A percentile compares a stretch with the other conserved stretches of the same genome.
These are phyloP conservation scores for Lacanobia wlatinum DNA, from an alignment of 2,888 invertebrate genomes.

Conservation along the genomic window DNA sequence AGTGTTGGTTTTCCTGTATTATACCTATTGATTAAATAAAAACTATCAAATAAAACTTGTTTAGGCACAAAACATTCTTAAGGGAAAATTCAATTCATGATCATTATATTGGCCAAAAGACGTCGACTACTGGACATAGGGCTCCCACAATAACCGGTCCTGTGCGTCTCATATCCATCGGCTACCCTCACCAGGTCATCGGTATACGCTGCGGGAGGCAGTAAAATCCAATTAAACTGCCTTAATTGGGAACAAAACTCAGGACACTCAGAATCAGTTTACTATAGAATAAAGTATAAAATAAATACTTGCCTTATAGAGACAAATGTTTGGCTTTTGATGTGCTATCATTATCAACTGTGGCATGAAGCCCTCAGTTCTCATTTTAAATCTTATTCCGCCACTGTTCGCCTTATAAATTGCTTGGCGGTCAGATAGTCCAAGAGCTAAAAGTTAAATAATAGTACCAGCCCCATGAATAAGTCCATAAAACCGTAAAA, in stretches of 20 bases:
- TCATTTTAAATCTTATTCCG: slow-evolving; percentile 64
- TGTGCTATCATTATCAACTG: slow-evolving; percentile 57
- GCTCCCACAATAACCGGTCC: too few species aligned
- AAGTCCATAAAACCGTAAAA: too few species aligned
- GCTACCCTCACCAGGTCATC: too few species aligned
- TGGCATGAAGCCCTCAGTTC: slow-evolving; percentile 36
- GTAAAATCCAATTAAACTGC: neutral
- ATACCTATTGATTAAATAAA: neutral
- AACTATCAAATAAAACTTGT: neutral
- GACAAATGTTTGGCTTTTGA: slow-evolving; percentile 52
- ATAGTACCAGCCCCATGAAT: neutral
- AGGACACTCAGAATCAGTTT: neutral
- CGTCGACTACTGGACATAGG: too few species aligned
- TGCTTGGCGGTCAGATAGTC: slow-evolving; percentile 28
- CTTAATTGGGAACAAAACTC: neutral
- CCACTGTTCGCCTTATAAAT: slow-evolving; percentile 60
- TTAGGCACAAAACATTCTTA: neutral
- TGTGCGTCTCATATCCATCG: too few species aligned
- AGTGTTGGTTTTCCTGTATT: neutral
- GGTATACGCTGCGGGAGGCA: too few species aligned
- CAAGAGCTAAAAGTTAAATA: slow-evolving; percentile 41
- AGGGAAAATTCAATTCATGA: neutral
- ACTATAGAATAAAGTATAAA: neutral
- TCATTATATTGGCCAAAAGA: too few species aligned
- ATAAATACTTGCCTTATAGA: slow-evolving; percentile 63